These are phyloP conservation scores for Nebria ingens DNA, from an alignment of 1,140 invertebrate species.

Conservation along the genomic window DNA sequence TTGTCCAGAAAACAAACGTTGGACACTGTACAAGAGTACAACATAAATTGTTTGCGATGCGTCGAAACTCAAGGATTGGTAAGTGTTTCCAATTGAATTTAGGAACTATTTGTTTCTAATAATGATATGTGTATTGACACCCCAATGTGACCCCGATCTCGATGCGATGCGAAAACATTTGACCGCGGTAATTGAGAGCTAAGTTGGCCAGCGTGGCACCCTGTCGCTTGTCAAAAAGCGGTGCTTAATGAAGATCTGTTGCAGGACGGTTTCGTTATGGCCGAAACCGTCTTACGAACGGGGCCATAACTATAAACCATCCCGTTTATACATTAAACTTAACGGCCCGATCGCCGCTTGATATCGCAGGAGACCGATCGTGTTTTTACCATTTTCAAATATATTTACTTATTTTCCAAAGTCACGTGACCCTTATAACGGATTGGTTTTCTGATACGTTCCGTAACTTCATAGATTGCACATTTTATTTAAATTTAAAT, in stretches of 20 bases:
- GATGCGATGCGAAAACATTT: not conserved
- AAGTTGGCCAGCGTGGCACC: not conserved
- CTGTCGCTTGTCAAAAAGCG: constrained; percentile 5
- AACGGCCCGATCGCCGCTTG: not conserved
- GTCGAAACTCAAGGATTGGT: not conserved
- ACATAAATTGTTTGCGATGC: too few species aligned
- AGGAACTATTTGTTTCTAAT: too few species aligned
- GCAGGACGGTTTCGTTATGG: constrained; percentile 1
- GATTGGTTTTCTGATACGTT: too few species aligned
- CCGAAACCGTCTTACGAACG: not conserved
- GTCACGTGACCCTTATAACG: too few species aligned
- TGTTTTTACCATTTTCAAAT: not conserved
- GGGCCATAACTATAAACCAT: constrained; percentile 5
- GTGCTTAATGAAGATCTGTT: not conserved
- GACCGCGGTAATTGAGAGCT: not conserved
- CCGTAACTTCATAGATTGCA: too few species aligned
- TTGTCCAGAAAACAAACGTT: too few species aligned
- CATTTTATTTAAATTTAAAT: too few species aligned
- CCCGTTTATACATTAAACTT: not conserved
- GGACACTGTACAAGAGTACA: too few species aligned
- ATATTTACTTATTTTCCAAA: too few species aligned
- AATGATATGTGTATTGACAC: too few species aligned
- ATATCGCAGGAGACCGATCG: not conserved
- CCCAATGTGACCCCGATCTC: too few species aligned
- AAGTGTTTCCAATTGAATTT: not conserved